Percentiles rank a stretch among this genome's conserved stretches.
These are phyloP conservation scores for Phaonia tiefii DNA, from an alignment of 2,888 invertebrate genomes.

Conservation along the genomic window DNA sequence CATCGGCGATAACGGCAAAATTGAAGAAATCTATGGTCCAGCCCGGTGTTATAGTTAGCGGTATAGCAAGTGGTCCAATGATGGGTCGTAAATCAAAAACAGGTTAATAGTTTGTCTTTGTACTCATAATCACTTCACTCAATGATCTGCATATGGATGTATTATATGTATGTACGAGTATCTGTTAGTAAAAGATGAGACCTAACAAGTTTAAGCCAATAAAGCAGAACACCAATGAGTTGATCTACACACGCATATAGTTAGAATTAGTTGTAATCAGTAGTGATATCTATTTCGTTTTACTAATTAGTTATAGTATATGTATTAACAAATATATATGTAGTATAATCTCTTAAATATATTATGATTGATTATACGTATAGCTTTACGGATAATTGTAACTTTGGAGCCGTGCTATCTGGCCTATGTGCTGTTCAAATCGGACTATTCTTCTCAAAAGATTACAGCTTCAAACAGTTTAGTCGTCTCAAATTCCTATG, in stretches of 20 bases:
- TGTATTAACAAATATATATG: background rate
- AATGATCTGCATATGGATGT: no score
- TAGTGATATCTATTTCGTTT: no score
- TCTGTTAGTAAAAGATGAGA: no score
- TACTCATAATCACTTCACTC: no score
- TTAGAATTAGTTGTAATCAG: no score
- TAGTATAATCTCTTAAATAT: conserved; percentile 20
- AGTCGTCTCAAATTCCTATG: background rate
- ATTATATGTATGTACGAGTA: no score
- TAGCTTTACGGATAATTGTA: conserved; percentile 71
- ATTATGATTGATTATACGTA: conserved; percentile 26
- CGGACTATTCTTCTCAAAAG: background rate
- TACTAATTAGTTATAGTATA: no score
- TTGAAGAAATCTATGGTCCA: conserved; percentile 16
- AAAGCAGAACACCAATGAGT: no score
- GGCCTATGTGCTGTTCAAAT: conserved; percentile 71
- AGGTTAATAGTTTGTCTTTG: conserved; percentile 64
- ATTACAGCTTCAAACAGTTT: background rate
- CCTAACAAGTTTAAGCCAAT: no score
- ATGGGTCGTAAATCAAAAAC: conserved; percentile 66
- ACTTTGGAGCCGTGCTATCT: conserved; percentile 73
- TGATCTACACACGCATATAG: no score
- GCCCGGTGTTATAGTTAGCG: conserved; percentile 5
- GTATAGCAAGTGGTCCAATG: background rate
- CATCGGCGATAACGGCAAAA: conserved; percentile 6